phyloP scores from a whole-genome alignment of 2,113 vertebrate genomes.

The Paramisgurnus dabryanus region DNA sequence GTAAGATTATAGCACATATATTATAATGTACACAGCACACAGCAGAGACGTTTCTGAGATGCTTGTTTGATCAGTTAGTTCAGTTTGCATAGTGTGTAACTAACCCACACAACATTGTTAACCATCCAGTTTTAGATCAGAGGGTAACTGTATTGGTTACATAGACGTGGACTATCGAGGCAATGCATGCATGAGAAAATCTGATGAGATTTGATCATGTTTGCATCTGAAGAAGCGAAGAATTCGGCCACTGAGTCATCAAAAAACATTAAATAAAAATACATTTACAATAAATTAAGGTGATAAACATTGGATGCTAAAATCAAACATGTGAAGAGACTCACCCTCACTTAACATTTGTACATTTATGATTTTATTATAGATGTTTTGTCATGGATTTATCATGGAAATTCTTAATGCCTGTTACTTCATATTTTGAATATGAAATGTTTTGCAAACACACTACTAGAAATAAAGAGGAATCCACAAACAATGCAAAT shows the following conservation, averaged over 20 bases:
- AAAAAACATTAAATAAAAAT: conserved; percentile 48
- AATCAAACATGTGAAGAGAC: conserved; percentile 56
- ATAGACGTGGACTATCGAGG: conserved; percentile 10
- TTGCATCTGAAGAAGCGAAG: conserved; percentile 24
- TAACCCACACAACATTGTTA: conserved; percentile 31
- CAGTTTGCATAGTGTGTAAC: conserved; percentile 53
- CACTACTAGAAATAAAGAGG: not conserved
- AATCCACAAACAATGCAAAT: conserved; percentile 25
- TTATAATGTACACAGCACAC: not conserved
- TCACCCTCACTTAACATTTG: conserved; percentile 70
- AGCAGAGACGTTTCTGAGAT: conserved; percentile 28
- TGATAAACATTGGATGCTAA: conserved; percentile 51
- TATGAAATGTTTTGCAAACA: not conserved
- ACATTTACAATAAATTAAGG: conserved; percentile 56
- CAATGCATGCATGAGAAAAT: conserved; percentile 6
- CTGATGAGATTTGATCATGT: conserved; percentile 12
- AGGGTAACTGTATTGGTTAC: conserved; percentile 21
- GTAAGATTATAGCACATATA: not conserved
- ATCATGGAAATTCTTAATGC: not conserved
- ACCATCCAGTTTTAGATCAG: conserved; percentile 47
- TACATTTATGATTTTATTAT: conserved; percentile 36
- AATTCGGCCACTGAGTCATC: conserved; percentile 46
- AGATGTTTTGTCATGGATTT: not conserved
- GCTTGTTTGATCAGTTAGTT: conserved; percentile 4
- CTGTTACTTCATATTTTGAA: not conserved